These are phyloP conservation scores for Drosophila nannoptera DNA, from an alignment of 1,140 invertebrate species.

Conservation along the genomic window DNA sequence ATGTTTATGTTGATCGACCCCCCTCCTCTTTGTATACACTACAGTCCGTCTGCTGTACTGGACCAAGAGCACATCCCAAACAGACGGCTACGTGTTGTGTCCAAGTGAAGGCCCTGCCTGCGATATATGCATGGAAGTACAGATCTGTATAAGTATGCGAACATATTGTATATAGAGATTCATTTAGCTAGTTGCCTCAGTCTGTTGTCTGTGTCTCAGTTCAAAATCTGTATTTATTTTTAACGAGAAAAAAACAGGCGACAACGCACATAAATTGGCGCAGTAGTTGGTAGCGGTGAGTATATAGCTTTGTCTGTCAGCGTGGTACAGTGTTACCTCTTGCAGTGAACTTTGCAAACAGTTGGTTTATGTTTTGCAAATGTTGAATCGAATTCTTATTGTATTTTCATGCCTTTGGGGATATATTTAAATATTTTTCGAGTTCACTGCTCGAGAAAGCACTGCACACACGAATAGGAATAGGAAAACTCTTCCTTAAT, in stretches of 20 bases:
- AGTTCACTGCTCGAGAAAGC: slow-evolving; percentile 22
- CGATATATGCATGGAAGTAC: slow-evolving; percentile 22
- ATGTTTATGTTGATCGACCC: slow-evolving; percentile 6
- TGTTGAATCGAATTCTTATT: background rate
- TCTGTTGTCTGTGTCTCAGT: slow-evolving; percentile 31
- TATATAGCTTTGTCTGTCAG: slow-evolving; percentile 1
- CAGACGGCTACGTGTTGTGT: slow-evolving; percentile 8
- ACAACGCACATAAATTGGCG: slow-evolving; percentile 71
- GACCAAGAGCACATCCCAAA: slow-evolving; percentile 11
- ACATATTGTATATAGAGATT: slow-evolving; percentile 2
- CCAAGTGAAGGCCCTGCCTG: slow-evolving; percentile 38
- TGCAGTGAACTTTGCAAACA: background rate
- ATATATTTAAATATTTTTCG: background rate
- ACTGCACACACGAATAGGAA: slow-evolving; percentile 23
- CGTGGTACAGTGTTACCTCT: slow-evolving; percentile 45
- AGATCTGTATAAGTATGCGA: background rate
- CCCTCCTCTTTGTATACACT: slow-evolving; percentile 13
- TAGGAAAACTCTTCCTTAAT: slow-evolving; percentile 39
- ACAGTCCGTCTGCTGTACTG: slow-evolving; percentile 20
- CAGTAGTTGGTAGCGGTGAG: slow-evolving; percentile 37
- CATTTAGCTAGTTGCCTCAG: slow-evolving; percentile 23
- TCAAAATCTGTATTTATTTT: slow-evolving; percentile 72
- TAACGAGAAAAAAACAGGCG: slow-evolving; percentile 55
- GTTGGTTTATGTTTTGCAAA: background rate
- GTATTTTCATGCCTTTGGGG: background rate